Conservation (phyloP, 2,113 vertebrate genomes). For the Alethe castanea region DNA sequence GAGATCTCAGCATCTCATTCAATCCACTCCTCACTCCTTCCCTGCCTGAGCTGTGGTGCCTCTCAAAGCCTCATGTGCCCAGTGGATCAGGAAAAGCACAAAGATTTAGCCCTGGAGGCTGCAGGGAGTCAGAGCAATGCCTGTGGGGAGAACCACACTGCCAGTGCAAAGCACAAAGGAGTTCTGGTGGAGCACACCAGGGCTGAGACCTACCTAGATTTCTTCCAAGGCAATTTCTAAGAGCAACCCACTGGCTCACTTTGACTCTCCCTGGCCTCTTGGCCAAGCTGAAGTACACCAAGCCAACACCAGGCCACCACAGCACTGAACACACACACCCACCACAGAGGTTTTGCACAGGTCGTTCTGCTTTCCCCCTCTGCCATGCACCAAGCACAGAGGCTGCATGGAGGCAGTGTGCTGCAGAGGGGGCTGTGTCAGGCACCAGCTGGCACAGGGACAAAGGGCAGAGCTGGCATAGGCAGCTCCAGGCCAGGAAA, state of each 20-base stretch:
- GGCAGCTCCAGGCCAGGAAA: not conserved
- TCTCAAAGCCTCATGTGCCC: not conserved
- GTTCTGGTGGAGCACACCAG: not conserved
- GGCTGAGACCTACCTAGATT: not conserved
- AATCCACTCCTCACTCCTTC: not conserved
- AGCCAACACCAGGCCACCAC: not conserved
- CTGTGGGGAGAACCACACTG: not conserved
- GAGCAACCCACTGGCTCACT: not conserved
- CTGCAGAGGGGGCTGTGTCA: not conserved
- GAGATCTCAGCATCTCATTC: not conserved
- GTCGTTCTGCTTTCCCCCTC: not conserved
- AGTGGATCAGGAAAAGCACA: not conserved
- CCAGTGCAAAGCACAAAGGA: fast-evolving
- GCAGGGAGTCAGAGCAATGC: not conserved
- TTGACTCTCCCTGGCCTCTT: not conserved
- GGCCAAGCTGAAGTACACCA: not conserved
- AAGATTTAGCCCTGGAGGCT: not conserved
- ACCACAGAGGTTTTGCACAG: not conserved
- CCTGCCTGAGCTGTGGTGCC: not conserved
- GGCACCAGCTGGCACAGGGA: not conserved
- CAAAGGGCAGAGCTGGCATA: not conserved
- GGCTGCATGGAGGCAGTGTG: fast-evolving
- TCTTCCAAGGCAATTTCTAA: not conserved
- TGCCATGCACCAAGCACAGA: not conserved
- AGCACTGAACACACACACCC: not conserved